These are phyloP conservation scores for Dicaeum eximium DNA, from an alignment of 2,113 vertebrate genomes.

Conservation along the genomic window DNA sequence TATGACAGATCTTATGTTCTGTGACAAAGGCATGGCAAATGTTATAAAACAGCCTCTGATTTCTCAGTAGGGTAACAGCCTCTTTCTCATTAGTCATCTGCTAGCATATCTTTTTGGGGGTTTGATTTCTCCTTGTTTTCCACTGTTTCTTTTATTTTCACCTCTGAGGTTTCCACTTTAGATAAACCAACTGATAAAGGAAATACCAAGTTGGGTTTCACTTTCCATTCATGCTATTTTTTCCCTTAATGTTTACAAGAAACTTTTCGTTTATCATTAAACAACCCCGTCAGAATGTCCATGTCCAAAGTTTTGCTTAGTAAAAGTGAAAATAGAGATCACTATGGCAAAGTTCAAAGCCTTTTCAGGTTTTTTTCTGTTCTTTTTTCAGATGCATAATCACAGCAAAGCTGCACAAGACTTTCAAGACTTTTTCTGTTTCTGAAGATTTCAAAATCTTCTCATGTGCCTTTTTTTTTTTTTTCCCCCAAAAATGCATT, in stretches of 20 bases:
- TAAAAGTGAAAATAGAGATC: neutral
- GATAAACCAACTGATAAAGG: neutral
- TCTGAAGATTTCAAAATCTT: neutral
- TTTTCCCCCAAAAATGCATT: neutral
- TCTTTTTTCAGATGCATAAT: neutral
- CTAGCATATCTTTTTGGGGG: neutral
- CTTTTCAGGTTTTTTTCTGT: neutral
- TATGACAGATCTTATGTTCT: neutral
- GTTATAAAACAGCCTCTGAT: neutral
- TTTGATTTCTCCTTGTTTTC: neutral
- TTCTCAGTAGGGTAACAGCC: neutral
- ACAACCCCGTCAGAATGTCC: accelerated
- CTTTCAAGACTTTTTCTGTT: neutral
- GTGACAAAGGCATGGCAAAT: neutral
- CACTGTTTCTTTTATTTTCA: neutral
- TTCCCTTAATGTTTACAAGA: neutral
- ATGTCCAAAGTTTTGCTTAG: neutral
- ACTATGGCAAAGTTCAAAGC: neutral
- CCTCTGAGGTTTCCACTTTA: neutral
- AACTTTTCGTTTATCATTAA: neutral
- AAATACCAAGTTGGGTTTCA: neutral
- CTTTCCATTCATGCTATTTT: neutral
- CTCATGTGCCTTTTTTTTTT: neutral
- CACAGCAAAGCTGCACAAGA: neutral
- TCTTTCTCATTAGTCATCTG: neutral